Conservation (phyloP, 1,140 invertebrate species). For the Megalonaias nervosa region DNA sequence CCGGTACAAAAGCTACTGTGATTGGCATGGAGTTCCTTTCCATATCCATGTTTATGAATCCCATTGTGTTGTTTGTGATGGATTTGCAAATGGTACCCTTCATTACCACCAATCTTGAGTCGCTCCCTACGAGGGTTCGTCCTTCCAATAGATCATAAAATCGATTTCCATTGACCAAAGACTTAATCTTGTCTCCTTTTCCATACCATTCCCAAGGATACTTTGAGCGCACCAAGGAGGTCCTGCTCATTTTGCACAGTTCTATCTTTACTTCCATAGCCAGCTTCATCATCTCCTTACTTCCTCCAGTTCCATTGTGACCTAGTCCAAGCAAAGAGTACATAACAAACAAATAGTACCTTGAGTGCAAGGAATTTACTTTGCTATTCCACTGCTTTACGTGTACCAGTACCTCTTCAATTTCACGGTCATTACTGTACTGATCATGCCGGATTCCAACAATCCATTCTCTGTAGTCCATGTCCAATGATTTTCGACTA, state of each 20-base stretch:
- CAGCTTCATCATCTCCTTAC: constrained; percentile 24
- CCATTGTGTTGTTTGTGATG: constrained; percentile 9
- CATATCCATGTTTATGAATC: constrained; percentile 37
- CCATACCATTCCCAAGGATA: constrained; percentile 39
- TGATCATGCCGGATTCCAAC: constrained; percentile 28
- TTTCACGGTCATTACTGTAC: constrained; percentile 17
- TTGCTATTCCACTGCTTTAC: constrained; percentile 29
- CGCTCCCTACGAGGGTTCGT: neutral
- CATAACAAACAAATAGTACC: constrained; percentile 37
- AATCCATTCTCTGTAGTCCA: constrained; percentile 44
- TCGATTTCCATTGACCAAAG: constrained; percentile 18
- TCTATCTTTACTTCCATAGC: constrained; percentile 27
- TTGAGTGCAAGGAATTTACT: constrained; percentile 24
- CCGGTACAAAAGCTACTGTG: constrained; percentile 33
- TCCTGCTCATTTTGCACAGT: constrained; percentile 28
- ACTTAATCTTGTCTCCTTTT: constrained; percentile 28
- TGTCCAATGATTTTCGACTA: constrained; percentile 26
- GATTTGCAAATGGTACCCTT: constrained; percentile 41
- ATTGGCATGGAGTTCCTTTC: constrained; percentile 11
- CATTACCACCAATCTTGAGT: constrained; percentile 10
- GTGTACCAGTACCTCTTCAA: constrained; percentile 25
- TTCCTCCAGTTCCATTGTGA: constrained; percentile 17
- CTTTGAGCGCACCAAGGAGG: constrained; percentile 9
- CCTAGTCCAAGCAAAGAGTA: constrained; percentile 35
- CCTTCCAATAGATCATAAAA: constrained; percentile 12